These are phyloP conservation scores for Dendrolimus houi DNA, from an alignment of 2,888 invertebrate species.

Conservation along the genomic window DNA sequence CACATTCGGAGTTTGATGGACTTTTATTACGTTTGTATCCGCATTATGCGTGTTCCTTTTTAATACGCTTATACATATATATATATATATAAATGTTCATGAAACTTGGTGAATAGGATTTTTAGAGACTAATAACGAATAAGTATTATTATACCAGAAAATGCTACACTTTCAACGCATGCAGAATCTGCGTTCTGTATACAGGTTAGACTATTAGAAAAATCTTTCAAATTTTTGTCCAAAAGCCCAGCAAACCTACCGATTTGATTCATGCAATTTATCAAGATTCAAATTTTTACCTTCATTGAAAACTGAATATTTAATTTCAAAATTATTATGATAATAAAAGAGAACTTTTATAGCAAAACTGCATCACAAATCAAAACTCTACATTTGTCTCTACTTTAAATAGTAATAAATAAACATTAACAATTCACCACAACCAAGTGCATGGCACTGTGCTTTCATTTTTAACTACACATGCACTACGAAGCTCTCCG, in stretches of 20 bases:
- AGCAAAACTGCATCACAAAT: slow-evolving; percentile 69
- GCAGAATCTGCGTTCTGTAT: too few species aligned
- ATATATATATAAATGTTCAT: too few species aligned
- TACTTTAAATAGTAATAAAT: slow-evolving; percentile 35
- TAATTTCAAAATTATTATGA: slow-evolving; percentile 23
- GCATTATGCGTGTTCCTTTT: too few species aligned
- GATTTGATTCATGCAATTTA: slow-evolving; percentile 45
- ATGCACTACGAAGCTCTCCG: slow-evolving; percentile 56
- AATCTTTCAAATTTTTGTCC: too few species aligned
- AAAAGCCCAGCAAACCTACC: slow-evolving; percentile 40
- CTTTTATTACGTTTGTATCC: slow-evolving; percentile 3
- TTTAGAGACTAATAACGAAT: too few species aligned
- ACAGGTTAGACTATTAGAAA: too few species aligned
- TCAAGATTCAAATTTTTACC: slow-evolving; percentile 16
- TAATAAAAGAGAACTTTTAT: slow-evolving; percentile 62
- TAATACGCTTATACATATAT: too few species aligned
- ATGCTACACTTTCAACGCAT: too few species aligned
- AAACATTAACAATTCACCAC: slow-evolving; percentile 54
- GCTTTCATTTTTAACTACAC: slow-evolving; percentile 51
- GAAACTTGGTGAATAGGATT: too few species aligned
- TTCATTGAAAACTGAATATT: slow-evolving; percentile 16
- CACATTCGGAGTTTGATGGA: slow-evolving; percentile 20
- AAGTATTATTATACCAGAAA: too few species aligned
- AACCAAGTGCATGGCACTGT: slow-evolving; percentile 69
- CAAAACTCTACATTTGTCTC: slow-evolving; percentile 38